Evolutionary conservation across 1,140 invertebrate genomes (phyloP), one percentile per base, ranked within the genome.

Genomic region (Amphibalanus amphitrite): DNA sequence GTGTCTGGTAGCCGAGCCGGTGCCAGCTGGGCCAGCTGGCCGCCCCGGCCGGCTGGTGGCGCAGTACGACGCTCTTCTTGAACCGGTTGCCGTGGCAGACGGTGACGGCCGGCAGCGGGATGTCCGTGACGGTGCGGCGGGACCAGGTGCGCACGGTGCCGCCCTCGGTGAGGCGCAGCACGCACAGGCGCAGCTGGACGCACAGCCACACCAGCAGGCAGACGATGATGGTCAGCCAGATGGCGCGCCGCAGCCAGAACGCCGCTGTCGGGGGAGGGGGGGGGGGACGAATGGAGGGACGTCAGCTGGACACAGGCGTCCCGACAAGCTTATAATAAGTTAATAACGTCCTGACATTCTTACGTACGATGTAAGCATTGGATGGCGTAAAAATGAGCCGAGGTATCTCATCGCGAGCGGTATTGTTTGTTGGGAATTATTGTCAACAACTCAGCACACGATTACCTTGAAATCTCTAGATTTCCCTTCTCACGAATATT

Each of bases 21-120:
- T 23, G 47, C 47, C 47, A 59, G 10, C 1, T 17, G 10, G 10
- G 47, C 47, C 47, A 59, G 47, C 20, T 59, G 6, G 20, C 1
- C 33, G 33, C 33, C 13, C 17, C 47, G 47, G 10, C 47, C 47
- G 23, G 47, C 47, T 59, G 47, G 47, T 59, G 47, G 47, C 47
- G 47, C 47, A 59, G 47, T 20, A 38, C 47, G 13, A 59, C 47
- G 28, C 65, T 67, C 28, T 26, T 26, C n/a, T 28, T 26, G 65
- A 28, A 67, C 3, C 8, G 6, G 65, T 67, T 67, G 65, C n/a
- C 28, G 65, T 67, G 65, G 28, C 65, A 67, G 26, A 67, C 65
- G 65, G 65, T 67, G 28, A 67, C 20, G 65, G 65, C n/a, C 65
- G 65, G 65, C 65, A 67, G 23, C 8, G 65, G 65, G n/a, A 67